Conservation (phyloP, 2,888 invertebrate genomes). For the Conomelus anceps region DNA sequence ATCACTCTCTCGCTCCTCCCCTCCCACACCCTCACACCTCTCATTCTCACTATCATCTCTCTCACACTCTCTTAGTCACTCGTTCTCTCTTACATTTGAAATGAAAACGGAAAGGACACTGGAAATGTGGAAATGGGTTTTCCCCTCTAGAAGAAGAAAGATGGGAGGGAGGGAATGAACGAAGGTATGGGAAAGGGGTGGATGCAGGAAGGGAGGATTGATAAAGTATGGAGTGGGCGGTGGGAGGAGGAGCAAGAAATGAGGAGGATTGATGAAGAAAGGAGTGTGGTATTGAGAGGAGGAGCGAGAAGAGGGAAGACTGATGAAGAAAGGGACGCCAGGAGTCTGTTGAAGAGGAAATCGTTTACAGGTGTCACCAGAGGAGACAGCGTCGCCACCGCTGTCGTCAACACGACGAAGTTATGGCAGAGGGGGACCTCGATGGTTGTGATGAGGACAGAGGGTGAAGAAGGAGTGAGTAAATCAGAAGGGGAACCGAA, state of each 20-base stretch:
- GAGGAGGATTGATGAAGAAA: background rate
- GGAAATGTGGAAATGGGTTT: background rate
- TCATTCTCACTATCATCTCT: background rate
- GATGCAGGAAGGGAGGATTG: background rate
- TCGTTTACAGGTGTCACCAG: too few relatives aligned
- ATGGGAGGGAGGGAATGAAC: background rate
- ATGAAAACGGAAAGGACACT: background rate
- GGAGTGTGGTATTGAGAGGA: background rate
- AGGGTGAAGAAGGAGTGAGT: background rate
- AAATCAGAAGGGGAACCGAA: background rate
- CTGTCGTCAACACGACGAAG: too few relatives aligned
- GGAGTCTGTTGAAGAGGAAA: background rate
- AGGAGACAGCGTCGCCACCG: too few relatives aligned
- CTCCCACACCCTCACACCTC: background rate
- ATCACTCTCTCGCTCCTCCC: background rate
- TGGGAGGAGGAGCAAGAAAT: background rate
- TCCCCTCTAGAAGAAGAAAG: too few relatives aligned
- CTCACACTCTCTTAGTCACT: background rate
- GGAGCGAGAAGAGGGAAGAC: background rate
- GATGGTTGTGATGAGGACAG: too few relatives aligned
- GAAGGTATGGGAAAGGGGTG: background rate
- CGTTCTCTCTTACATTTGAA: background rate
- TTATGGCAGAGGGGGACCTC: background rate
- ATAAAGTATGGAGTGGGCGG: background rate
- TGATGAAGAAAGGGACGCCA: background rate